Conservation (phyloP, 2,113 vertebrate genomes). For the Paramormyrops kingsleyae region DNA sequence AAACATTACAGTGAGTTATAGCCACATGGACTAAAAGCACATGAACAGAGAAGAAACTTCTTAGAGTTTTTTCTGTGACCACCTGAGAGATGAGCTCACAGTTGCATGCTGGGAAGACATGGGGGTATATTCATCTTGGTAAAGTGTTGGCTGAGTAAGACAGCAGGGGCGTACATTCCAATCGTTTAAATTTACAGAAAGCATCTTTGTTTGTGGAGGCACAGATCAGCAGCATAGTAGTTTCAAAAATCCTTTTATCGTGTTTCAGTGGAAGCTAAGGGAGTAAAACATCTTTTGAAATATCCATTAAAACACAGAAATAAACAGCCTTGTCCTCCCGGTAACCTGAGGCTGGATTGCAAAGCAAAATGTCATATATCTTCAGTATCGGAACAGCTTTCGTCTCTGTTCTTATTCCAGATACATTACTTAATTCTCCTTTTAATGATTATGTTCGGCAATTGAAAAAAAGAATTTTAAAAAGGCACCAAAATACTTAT, state of each 20-base stretch:
- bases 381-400: background rate
- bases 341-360: background rate
- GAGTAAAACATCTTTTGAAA: background rate
- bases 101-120: background rate
- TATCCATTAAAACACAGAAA: background rate
- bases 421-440: background rate
- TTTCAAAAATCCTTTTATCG: background rate
- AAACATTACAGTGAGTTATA: background rate
- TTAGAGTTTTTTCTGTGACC: background rate
- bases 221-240: background rate
- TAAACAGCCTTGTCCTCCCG: background rate
- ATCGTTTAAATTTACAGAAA: background rate
- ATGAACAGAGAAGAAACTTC: background rate
- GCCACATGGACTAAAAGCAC: background rate
- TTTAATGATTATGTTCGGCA: background rate
- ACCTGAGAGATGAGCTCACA: background rate
- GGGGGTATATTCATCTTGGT: background rate
- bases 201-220: background rate
- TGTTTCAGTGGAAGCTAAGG: background rate
- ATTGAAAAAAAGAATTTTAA: background rate
- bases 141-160: background rate
- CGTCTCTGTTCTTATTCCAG: background rate
- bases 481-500: background rate
- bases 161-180: background rate
- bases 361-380: background rate